Conservation (phyloP, 2,888 invertebrate genomes). For the Nebria salina region DNA sequence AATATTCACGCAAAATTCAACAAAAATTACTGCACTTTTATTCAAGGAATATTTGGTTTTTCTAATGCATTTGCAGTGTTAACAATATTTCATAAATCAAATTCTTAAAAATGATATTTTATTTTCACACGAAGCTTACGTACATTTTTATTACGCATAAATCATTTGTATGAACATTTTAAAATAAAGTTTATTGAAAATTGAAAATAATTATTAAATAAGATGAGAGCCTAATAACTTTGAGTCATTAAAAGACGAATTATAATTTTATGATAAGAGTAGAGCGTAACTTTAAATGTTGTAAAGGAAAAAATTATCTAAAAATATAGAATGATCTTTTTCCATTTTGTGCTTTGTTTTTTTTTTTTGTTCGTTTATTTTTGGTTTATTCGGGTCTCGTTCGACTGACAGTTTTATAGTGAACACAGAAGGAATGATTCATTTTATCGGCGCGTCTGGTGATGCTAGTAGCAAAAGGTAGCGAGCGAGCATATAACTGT, state of each 20-base stretch:
- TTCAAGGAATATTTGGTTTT: neutral
- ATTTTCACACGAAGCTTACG: neutral
- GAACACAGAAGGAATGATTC: neutral
- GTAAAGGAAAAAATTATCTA: too few relatives aligned
- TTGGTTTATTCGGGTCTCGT: slow-evolving; percentile 1
- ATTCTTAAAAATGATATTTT: neutral
- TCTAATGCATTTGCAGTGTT: neutral
- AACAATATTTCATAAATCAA: neutral
- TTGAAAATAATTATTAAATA: too few relatives aligned
- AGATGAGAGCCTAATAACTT: too few relatives aligned
- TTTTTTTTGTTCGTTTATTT: neutral
- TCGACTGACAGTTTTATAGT: slow-evolving; percentile 1
- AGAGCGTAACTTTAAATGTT: too few relatives aligned
- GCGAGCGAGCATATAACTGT: neutral
- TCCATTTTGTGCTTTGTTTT: neutral
- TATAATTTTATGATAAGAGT: too few relatives aligned
- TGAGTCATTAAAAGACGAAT: too few relatives aligned
- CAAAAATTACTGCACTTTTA: neutral
- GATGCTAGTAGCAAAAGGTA: neutral
- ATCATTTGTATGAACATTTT: too few relatives aligned
- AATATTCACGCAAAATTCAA: neutral
- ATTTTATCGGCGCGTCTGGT: neutral
- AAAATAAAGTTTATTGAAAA: too few relatives aligned
- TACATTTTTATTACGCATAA: too few relatives aligned
- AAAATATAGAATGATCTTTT: neutral